Conservation (phyloP, 2,797 vertebrate species). For the Diplodus sargus region DNA sequence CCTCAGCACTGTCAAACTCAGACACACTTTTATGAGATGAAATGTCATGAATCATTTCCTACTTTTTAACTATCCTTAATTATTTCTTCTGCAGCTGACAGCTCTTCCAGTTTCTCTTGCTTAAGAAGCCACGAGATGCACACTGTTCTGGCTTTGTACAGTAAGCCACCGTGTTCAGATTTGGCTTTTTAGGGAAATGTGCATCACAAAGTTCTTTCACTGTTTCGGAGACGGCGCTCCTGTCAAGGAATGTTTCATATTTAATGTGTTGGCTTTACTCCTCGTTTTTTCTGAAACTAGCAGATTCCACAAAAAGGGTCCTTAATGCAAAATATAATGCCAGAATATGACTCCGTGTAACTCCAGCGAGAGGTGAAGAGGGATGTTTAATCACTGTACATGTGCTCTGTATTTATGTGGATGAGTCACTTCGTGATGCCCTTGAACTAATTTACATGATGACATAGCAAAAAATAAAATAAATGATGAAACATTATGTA, state of each 20-base stretch:
- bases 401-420: not conserved
- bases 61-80: slow-evolving; percentile 28
- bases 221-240: not conserved
- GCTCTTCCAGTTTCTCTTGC: slow-evolving; percentile 18
- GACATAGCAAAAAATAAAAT: not conserved
- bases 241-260: slow-evolving; percentile 47
- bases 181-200: slow-evolving; percentile 17
- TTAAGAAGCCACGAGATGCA: slow-evolving; percentile 11
- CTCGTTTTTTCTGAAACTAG: not conserved
- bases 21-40: slow-evolving; percentile 20
- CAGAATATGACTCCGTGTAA: not conserved
- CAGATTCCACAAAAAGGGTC: not conserved
- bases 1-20: slow-evolving; percentile 9
- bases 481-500: not conserved
- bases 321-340: not conserved
- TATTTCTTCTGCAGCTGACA: slow-evolving; percentile 22
- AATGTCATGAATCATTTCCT: slow-evolving; percentile 32
- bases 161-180: slow-evolving; percentile 15
- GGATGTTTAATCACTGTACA: not conserved
- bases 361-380: not conserved
- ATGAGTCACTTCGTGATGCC: not conserved
- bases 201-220: slow-evolving; percentile 13
- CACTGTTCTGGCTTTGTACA: not conserved
- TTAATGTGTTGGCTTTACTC: slow-evolving; percentile 19
- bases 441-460: not conserved